Evolutionary conservation across 2,113 vertebrate species (phyloP), one percentile per base, ranked within the genome.

Genomic region (Phalacrocorax aristotelis): DNA sequence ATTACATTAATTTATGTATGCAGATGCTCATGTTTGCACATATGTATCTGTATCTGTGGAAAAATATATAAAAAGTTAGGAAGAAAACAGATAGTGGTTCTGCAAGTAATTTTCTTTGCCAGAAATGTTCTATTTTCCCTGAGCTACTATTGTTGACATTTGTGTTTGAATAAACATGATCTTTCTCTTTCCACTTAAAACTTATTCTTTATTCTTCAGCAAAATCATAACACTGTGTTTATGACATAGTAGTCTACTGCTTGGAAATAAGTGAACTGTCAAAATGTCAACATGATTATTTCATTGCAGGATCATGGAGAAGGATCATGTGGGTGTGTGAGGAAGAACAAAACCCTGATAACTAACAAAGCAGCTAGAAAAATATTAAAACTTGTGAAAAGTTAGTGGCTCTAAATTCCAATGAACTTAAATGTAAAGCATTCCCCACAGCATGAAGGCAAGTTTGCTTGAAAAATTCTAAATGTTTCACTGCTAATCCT

Each of bases 231-330:
- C 38, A 40, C 48, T 70, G 3, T 65, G 55, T 83, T 95, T 95
- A 84, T 74, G 77, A 89, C 61, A 92, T 19, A 69, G 54, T 44
- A 38, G n/a, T 83, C 48, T 89, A 71, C 36, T 68, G 15, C 66
- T 83, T 89, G 60, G 36, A 94, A 94, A 91, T 93, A 91, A 91
- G 29, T 34, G 55, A 93, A 82, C 51, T 83, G 90, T 88, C 89
- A 96, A 95, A 94, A 78, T 83, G 64, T 81, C 83, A 90, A 68
- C 61, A 36, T 78, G 60, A 96, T 79, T 29, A 94, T 85, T 87
- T 89, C 34, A 79, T 49, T 83, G 36, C 57, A 83, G 29, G 25
- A 91, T 95, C 61, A 36, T 38, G 54, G 42, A 60, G 30, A 69
- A 88, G n/a, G 13, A 58, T 72, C 48, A 55, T 51, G 64, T 75